Evolutionary conservation across 2,113 vertebrate genomes (phyloP).

Genomic region (Poecile atricapillus): DNA sequence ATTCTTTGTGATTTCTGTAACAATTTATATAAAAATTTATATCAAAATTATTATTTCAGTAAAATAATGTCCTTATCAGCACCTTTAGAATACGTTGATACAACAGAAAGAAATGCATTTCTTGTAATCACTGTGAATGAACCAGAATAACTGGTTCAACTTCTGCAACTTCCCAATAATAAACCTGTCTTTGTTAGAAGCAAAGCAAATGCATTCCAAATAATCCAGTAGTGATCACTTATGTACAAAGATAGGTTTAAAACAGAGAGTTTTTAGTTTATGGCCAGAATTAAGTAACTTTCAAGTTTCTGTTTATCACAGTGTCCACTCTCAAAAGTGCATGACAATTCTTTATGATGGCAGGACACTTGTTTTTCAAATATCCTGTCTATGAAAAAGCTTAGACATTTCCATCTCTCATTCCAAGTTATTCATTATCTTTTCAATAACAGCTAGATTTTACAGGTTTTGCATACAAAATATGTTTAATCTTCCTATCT

Average conservation of each 20-base stretch:
- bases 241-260: not conserved
- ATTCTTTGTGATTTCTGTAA: not conserved
- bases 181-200: not conserved
- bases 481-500: not conserved
- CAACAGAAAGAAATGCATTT: not conserved
- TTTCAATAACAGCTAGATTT: not conserved
- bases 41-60: not conserved
- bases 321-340: not conserved
- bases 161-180: not conserved
- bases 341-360: not conserved
- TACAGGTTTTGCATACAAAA: not conserved
- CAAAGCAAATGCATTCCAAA: not conserved
- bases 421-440: not conserved
- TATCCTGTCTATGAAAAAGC: not conserved
- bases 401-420: not conserved
- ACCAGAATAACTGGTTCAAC: not conserved
- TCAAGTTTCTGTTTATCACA: not conserved
- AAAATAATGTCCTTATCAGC: constrained; percentile 11
- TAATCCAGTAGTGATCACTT: not conserved
- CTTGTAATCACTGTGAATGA: not conserved
- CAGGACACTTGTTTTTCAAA: not conserved
- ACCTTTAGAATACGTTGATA: constrained; percentile 9
- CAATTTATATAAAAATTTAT: no score
- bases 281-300: not conserved
- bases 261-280: not conserved